Base-by-base conservation (phyloP, 2,113 vertebrate species). In the Gopherus evgoodei region DNA sequence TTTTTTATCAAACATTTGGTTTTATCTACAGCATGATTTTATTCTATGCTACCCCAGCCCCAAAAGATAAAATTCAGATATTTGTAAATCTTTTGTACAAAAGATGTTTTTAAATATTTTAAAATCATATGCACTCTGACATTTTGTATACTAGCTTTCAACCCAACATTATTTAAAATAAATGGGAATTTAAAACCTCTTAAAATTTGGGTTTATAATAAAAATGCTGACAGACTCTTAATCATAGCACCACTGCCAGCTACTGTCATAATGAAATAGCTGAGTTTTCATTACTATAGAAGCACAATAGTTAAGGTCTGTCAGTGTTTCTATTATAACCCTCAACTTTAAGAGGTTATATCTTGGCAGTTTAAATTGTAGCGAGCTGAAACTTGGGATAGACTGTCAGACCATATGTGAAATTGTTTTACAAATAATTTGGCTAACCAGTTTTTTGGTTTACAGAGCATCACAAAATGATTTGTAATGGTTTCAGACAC, bases 201-300 rank as follows among this genome's bases (percentile, higher is more conserved):
- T 97, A 96, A 98, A 98, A 97, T 96, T 91, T 97, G 97, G 95
- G 97, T 98, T 97, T 98, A 97, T 95, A 97, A 97, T 98, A 96
- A 95, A 98, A 98, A 98, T 92, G 96, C 96, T 97, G 97, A 97
- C 97, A 98, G 95, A 96, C 97, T 97, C 97, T 98, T 98, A 98
- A 98, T 98, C 98, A 97, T 97, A 97, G 95, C 95, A 97, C 96
- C 97, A 91, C 90, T 94, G 93, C 96, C 97, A 98, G 98, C 97
- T 96, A 95, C 87, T 6, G 42, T 95, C 95, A 19, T 21, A 97
- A 95, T 92, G 96, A 97, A 97, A 97, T 90, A 95, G 97, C 90
- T 95, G 97, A 98, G 97, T 96, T 97, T 96, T 98, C 95, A 59
- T 97, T 97, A 83, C 97, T 94, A 81, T 94, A 97, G 96, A 98